phyloP scores from a whole-genome alignment of 2,888 invertebrate genomes.

The Synanthedon formicaeformis region DNA sequence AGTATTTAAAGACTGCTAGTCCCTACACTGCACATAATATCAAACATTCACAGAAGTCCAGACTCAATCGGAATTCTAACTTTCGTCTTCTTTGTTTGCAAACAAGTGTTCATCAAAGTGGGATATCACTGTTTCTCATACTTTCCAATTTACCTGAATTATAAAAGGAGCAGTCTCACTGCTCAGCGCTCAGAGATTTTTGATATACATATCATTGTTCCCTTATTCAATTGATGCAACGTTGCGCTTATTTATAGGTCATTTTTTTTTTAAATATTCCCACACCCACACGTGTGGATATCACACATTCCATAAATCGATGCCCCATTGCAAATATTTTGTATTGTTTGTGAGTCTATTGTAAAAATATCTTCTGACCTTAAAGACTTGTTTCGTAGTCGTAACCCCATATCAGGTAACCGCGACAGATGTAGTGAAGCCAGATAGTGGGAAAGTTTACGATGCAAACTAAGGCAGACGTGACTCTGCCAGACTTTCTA shows the following conservation, averaged over 20 bases:
- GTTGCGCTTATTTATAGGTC: constrained; percentile 26
- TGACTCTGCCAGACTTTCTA: constrained; percentile 62
- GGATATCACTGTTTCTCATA: too few species aligned
- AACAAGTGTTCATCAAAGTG: too few species aligned
- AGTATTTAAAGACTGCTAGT: too few species aligned
- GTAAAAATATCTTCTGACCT: constrained; percentile 37
- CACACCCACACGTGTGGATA: constrained; percentile 57
- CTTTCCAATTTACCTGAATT: not conserved
- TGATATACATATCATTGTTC: constrained; percentile 15
- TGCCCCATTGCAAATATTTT: constrained; percentile 7
- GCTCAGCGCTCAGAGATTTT: not conserved
- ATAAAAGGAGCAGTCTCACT: not conserved
- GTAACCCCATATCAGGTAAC: constrained; percentile 44
- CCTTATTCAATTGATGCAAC: constrained; percentile 27
- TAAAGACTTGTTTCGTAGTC: constrained; percentile 48
- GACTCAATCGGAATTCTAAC: too few species aligned
- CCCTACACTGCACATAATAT: too few species aligned
- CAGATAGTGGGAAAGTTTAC: constrained; percentile 48
- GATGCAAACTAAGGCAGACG: constrained; percentile 63
- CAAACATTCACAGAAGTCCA: too few species aligned
- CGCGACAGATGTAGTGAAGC: constrained; percentile 51
- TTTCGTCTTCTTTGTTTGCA: too few species aligned
- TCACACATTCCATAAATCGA: constrained; percentile 10
- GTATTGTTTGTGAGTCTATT: constrained; percentile 19
- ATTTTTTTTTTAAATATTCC: constrained; percentile 26